phyloP scores from a whole-genome alignment of 1,140 invertebrate genomes.

The Drosophila albomicans region DNA sequence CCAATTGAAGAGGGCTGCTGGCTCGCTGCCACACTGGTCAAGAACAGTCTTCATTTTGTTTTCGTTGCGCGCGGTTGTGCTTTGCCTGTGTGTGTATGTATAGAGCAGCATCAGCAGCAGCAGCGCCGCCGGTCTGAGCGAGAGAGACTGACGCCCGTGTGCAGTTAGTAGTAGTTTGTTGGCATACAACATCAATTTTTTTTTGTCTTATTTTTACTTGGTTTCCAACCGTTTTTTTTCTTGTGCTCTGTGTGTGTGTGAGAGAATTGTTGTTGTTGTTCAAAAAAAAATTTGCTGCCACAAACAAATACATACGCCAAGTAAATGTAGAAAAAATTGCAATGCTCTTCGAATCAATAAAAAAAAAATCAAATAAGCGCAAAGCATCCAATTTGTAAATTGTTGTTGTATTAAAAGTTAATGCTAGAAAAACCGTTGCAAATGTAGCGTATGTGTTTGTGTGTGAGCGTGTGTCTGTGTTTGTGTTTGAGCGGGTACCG shows the following conservation, averaged over 20 bases:
- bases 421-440: conserved; percentile 16
- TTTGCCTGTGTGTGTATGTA: conserved; percentile 33
- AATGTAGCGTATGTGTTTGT: conserved; percentile 18
- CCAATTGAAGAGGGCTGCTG: background rate
- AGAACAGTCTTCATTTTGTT: conserved; percentile 50
- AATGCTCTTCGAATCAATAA: conserved; percentile 30
- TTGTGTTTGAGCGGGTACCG: conserved; percentile 33
- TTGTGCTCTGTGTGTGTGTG: conserved; percentile 31
- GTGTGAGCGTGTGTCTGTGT: conserved; percentile 13
- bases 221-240: conserved; percentile 43
- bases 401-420: conserved; percentile 17
- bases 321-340: conserved; percentile 24
- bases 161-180: conserved; percentile 44
- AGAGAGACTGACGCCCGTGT: conserved; percentile 50
- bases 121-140: conserved; percentile 44
- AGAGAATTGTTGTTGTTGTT: conserved; percentile 28
- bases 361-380: conserved; percentile 14
- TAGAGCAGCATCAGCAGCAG: conserved; percentile 10
- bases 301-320: conserved; percentile 22
- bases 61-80: conserved; percentile 44
- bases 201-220: conserved; percentile 53
- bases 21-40: conserved; percentile 22
- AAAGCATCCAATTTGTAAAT: conserved; percentile 4
- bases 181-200: conserved; percentile 31
- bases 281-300: conserved; percentile 16